phyloP scores from a whole-genome alignment of 2,113 vertebrate genomes.

The Dolichotis patagonum region DNA sequence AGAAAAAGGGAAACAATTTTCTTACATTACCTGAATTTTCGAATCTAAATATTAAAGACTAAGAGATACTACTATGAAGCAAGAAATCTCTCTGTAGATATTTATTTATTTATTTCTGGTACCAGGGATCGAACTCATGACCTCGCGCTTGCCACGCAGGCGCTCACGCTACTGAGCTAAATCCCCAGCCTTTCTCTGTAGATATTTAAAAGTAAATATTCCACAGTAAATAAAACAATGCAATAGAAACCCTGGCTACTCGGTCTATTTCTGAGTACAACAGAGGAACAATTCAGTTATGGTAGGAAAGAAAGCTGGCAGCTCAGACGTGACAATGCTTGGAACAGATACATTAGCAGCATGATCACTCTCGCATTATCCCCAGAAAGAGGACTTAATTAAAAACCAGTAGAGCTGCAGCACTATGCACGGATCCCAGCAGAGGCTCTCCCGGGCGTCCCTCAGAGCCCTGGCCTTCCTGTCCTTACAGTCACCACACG shows the following conservation, averaged over 20 bases:
- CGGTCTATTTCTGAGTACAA: not conserved
- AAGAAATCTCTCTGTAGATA: conserved; percentile 19
- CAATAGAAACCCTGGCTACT: not conserved
- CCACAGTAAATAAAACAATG: not conserved
- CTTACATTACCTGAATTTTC: not conserved
- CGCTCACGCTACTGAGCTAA: no score
- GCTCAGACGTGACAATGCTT: conserved; percentile 22
- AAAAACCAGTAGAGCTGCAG: not conserved
- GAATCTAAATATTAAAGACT: not conserved
- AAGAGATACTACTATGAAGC: not conserved
- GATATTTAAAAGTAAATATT: conserved; percentile 28
- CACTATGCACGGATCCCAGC: not conserved
- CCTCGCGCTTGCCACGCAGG: no score
- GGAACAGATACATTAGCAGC: not conserved
- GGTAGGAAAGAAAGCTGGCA: conserved; percentile 3
- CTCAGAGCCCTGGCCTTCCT: not conserved
- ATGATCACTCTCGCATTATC: not conserved
- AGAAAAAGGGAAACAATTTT: not conserved
- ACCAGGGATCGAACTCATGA: no score
- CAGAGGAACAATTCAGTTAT: not conserved
- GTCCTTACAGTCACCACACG: not conserved
- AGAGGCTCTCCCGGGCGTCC: not conserved
- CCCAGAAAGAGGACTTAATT: not conserved
- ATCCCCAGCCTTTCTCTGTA: not conserved
- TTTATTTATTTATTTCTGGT: no score